Evolutionary conservation across 2,113 vertebrate species (phyloP).

Genomic region (Bombycilla garrulus): DNA sequence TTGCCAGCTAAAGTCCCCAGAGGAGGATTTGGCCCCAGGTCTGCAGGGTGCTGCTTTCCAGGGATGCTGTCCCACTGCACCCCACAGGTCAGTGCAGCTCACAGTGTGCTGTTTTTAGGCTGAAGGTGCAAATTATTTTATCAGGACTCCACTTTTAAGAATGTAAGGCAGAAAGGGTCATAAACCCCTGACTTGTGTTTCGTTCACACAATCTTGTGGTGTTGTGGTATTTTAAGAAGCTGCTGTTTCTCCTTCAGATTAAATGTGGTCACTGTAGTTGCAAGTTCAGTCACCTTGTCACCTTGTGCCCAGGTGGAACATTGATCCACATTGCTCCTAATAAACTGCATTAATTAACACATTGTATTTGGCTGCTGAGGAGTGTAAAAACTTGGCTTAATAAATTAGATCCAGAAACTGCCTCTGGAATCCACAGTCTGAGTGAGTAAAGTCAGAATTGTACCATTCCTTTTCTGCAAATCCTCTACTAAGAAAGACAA

Average conservation of each 20-base stretch:
- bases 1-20: background rate
- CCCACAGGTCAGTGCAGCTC: fast-evolving
- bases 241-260: background rate
- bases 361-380: background rate
- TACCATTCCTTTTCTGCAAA: background rate
- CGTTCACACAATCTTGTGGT: fast-evolving
- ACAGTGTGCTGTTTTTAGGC: fast-evolving
- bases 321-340: background rate
- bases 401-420: background rate
- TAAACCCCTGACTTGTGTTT: background rate
- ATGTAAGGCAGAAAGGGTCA: background rate
- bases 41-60: background rate
- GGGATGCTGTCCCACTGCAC: background rate
- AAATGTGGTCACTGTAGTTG: background rate
- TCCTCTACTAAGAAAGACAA: background rate
- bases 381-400: background rate
- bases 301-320: background rate
- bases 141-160: background rate
- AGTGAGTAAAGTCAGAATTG: background rate
- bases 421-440: background rate
- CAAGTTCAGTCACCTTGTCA: background rate
- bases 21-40: background rate
- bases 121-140: background rate
- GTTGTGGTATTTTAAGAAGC: background rate
- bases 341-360: background rate